A percentile compares a stretch with the other conserved stretches of the same genome.
Conservation (phyloP, 2,113 vertebrate genomes). For the Ia io region DNA sequence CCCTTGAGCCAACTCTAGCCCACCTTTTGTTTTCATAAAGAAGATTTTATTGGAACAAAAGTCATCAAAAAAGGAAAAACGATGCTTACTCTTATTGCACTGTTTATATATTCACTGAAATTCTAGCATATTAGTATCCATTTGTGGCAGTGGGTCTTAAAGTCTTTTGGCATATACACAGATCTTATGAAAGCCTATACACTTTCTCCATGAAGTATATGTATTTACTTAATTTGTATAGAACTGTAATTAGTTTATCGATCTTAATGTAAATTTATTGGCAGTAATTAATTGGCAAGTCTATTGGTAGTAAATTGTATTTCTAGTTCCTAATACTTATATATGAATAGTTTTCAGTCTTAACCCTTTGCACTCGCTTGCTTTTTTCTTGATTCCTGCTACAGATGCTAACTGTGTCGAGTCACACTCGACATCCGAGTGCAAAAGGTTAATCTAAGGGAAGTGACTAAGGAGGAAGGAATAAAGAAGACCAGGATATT, state of each 20-base stretch:
- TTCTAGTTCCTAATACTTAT: neutral
- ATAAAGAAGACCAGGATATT: neutral
- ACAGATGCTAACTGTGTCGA: no score
- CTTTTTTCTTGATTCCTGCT: no score
- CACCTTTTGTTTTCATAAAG: no score
- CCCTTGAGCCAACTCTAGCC: no score
- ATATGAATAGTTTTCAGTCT: neutral
- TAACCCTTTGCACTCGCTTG: no score
- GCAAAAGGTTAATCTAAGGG: neutral
- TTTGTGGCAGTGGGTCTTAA: neutral
- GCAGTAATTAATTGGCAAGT: neutral
- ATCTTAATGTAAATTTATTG: neutral
- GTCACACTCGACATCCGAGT: no score
- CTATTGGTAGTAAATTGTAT: neutral
- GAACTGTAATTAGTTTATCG: neutral
- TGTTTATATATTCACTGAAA: neutral
- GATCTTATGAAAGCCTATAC: neutral
- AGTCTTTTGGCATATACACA: neutral
- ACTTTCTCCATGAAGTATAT: slow-evolving; percentile 3
- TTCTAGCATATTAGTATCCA: neutral
- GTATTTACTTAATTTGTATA: neutral
- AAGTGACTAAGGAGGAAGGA: neutral
- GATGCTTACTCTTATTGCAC: neutral
- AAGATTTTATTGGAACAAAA: no score
- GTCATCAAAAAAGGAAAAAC: neutral